Percentiles rank a stretch among this genome's conserved stretches.
Conservation (phyloP, 2,888 invertebrate genomes). For the Gryllus longicercus region DNA sequence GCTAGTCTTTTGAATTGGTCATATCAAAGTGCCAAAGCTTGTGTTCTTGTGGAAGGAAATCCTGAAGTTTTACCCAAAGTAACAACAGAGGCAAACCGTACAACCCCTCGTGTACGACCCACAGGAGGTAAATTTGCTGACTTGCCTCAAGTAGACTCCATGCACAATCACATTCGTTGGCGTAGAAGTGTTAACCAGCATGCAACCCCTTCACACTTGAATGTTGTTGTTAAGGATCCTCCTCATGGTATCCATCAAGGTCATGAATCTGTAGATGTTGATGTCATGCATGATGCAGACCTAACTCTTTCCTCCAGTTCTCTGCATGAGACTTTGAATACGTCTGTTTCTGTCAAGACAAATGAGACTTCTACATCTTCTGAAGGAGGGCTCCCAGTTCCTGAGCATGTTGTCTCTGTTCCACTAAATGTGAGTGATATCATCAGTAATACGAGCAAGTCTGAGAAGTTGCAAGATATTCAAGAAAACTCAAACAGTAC, state of each 20-base stretch:
- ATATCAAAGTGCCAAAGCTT: constrained; percentile 76
- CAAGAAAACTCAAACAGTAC: constrained; percentile 31
- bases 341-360: neutral
- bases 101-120: constrained; percentile 63
- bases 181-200: constrained; percentile 68
- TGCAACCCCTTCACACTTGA: constrained; percentile 42
- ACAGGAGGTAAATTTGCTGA: constrained; percentile 51
- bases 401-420: constrained; percentile 37
- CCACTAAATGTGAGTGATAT: constrained; percentile 32
- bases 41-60: constrained; percentile 79
- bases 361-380: constrained; percentile 4
- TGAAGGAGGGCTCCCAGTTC: constrained; percentile 20
- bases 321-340: constrained; percentile 26
- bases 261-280: constrained; percentile 34
- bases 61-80: constrained; percentile 66
- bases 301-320: constrained; percentile 27
- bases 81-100: constrained; percentile 68
- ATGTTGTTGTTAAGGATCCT: constrained; percentile 25
- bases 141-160: neutral
- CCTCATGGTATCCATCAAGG: constrained; percentile 24
- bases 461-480: neutral
- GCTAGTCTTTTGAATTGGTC: constrained; percentile 82
- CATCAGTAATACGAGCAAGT: constrained; percentile 25
- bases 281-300: constrained; percentile 36
- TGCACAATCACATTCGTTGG: constrained; percentile 55